Base-by-base conservation (phyloP, 53 echinoderm and acorn worm genomes). In the Holothuria scabra region DNA sequence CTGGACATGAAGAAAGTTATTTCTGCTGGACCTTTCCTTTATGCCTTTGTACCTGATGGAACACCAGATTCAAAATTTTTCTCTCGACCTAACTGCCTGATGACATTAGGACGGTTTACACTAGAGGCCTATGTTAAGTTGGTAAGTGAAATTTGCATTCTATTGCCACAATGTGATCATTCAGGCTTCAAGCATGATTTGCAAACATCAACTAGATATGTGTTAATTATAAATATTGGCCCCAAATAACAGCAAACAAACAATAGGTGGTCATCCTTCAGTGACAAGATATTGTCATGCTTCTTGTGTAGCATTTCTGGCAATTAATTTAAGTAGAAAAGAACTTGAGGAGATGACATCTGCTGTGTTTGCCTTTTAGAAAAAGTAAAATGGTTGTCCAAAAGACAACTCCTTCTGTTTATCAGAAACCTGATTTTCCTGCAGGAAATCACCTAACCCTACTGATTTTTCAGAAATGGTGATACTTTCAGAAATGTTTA, bases 1-100 rank as follows among this genome's bases (percentile, higher is more conserved):
- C 92, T 97, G 65, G 97, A 97, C 85, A 97, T 94, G 94, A 92
- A 84, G 46, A 94, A 97, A 52, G 94, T 97, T 79, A 88, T 97
- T 56, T 94, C 92, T 58, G 97, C 97, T 2, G 97, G 97, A 11
- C 92, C 97, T 3, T 97, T 97, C 89, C 92, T 97, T 52, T 97
- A 97, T 78, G 97, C 97, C 30, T 94, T 92, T 85, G 84, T 97
- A 59, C 97, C 90, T 26, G 94, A 92, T 65, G 97, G 97, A 10
- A 97, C 92, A 4, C 94, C 91, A 11, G 97, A 94, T 76, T 85
- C 90, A 66, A 90, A 89, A 65, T 91, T 90, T 85, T 97, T 97
- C 83, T 90, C 92, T 34, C 66, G 86, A 52, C 94, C 97, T 22
- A 94, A 92, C 83, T 94, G 97, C 59, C 94, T 97, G 59, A 86